Percentiles rank a stretch among this genome's conserved stretches.
Conservation (phyloP, 2,888 invertebrate species). For the Lasioglossum figueresi region DNA sequence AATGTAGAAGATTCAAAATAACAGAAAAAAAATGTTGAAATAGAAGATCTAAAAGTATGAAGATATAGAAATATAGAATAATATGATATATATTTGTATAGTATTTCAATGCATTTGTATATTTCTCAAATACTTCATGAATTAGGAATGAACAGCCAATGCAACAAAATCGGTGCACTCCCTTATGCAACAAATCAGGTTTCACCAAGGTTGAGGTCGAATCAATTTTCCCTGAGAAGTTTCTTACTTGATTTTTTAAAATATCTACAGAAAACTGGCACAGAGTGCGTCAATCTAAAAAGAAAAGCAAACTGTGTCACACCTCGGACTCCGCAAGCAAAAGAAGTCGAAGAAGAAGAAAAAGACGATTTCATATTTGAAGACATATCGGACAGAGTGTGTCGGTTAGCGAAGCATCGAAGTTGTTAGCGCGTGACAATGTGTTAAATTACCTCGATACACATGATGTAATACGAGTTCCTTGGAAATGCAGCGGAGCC, state of each 20-base stretch:
- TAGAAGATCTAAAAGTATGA: too few relatives aligned
- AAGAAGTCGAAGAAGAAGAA: neutral
- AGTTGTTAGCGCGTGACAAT: conserved; percentile 13
- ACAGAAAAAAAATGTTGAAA: neutral
- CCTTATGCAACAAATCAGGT: neutral
- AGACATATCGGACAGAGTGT: neutral
- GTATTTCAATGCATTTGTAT: too few relatives aligned
- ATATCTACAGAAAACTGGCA: neutral
- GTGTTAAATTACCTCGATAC: conserved; percentile 10
- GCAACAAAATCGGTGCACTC: neutral
- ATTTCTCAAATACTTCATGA: too few relatives aligned
- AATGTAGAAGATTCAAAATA: neutral
- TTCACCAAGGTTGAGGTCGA: neutral
- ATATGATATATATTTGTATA: too few relatives aligned
- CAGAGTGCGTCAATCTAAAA: neutral
- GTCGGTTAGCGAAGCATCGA: neutral
- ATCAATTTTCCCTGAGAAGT: neutral
- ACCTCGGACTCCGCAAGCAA: neutral
- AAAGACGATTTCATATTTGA: neutral
- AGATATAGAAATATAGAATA: neutral
- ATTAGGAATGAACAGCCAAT: neutral
- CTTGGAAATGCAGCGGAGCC: conserved; percentile 5
- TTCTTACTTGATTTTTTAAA: neutral
- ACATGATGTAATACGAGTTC: conserved; percentile 11
- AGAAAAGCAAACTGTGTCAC: neutral